Evolutionary conservation across 1,140 invertebrate species (phyloP).

Genomic region (Drosophila lowei): DNA sequence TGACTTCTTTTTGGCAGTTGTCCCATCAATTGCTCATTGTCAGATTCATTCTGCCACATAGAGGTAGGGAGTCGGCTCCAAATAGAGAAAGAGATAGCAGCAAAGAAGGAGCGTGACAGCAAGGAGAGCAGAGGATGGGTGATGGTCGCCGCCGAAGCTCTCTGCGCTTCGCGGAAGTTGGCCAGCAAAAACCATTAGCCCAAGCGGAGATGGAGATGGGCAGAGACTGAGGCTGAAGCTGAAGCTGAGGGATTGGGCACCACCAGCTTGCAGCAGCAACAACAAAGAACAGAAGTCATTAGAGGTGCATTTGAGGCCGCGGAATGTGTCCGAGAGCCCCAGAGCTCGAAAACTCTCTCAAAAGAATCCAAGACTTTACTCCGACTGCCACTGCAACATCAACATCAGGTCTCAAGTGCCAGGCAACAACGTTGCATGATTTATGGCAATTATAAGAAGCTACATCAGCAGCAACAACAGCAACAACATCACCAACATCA

Average conservation of each 20-base stretch:
- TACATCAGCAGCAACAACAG: constrained; percentile 10
- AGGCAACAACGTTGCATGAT: constrained; percentile 74
- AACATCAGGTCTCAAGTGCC: constrained; percentile 57
- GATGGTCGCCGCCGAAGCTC: not conserved
- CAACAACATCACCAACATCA: constrained; percentile 19
- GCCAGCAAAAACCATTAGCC: constrained; percentile 72
- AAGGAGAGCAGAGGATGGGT: not conserved
- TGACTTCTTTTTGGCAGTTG: constrained; percentile 42
- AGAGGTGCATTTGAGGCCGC: constrained; percentile 71
- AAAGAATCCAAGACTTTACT: constrained; percentile 6
- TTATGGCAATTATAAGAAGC: constrained; percentile 77
- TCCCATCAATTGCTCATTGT: constrained; percentile 58
- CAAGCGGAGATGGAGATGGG: constrained; percentile 20
- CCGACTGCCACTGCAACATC: constrained; percentile 32
- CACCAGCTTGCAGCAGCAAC: constrained; percentile 4
- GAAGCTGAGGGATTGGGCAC: constrained; percentile 22
- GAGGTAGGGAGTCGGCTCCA: too few species aligned
- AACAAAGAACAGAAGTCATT: constrained; percentile 81
- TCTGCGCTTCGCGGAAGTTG: constrained; percentile 67
- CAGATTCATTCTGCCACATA: constrained; percentile 6
- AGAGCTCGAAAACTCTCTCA: constrained; percentile 27
- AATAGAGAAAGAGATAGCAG: too few species aligned
- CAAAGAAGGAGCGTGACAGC: constrained; percentile 7
- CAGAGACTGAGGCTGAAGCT: constrained; percentile 5
- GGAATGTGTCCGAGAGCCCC: constrained; percentile 62